Percentiles rank a stretch among this genome's conserved stretches.
Conservation (phyloP, 1,140 invertebrate genomes). For the Bombus ignitus region DNA sequence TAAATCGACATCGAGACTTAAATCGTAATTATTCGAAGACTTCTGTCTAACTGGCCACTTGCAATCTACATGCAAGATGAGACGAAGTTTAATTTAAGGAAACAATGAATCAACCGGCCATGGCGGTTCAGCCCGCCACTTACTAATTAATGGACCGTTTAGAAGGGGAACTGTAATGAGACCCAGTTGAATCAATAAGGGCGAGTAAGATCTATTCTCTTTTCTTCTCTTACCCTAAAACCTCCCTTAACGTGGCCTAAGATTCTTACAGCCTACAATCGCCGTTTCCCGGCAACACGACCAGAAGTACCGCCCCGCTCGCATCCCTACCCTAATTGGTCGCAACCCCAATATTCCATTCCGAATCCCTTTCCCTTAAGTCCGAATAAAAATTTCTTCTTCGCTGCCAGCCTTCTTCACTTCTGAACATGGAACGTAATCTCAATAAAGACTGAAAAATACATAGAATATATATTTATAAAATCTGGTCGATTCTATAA, state of each 20-base stretch:
- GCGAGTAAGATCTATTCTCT: conserved; percentile 56
- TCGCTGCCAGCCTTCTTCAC: neutral
- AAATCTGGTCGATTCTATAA: neutral
- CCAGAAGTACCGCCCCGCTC: conserved; percentile 67
- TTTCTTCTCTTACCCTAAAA: conserved; percentile 55
- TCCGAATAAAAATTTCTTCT: conserved; percentile 26
- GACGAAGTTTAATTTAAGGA: conserved; percentile 40
- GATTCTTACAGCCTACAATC: conserved; percentile 68
- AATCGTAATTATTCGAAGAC: conserved; percentile 7
- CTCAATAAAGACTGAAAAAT: neutral
- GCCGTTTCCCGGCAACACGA: conserved; percentile 75
- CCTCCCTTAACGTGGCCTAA: conserved; percentile 59
- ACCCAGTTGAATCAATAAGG: conserved; percentile 72
- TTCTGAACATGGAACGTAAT: neutral
- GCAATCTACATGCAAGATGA: conserved; percentile 13
- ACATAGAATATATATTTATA: too few species aligned
- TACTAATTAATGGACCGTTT: conserved; percentile 70
- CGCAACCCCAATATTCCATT: conserved; percentile 64
- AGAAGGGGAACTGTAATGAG: conserved; percentile 63
- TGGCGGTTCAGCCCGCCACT: conserved; percentile 23
- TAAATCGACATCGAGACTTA: neutral
- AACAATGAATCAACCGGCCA: conserved; percentile 46
- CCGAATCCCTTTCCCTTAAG: conserved; percentile 45
- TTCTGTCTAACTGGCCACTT: neutral
- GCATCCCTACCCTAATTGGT: conserved; percentile 71